A percentile compares a stretch with the other conserved stretches of the same genome.
Evolutionary conservation across 2,888 invertebrate genomes (phyloP).

Genomic region (Sinelater perroti): DNA sequence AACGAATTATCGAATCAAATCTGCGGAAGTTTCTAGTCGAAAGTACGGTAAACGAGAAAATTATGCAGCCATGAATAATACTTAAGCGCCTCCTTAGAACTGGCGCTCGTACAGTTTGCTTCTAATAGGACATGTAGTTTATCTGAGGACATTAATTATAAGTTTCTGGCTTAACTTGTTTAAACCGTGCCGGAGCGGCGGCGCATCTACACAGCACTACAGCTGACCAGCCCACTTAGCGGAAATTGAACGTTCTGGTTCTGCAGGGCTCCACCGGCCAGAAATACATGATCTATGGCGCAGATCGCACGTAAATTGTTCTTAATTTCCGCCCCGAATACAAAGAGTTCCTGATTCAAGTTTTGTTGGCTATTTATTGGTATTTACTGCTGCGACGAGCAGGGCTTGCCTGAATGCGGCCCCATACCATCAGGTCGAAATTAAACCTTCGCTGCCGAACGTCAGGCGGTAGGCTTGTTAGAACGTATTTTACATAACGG

Average conservation of each 20-base stretch:
- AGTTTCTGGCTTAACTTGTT: constrained; percentile 36
- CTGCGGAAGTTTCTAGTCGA: constrained; percentile 29
- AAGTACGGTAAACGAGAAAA: constrained; percentile 33
- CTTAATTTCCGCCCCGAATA: constrained; percentile 27
- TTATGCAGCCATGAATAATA: constrained; percentile 38
- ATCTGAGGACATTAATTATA: constrained; percentile 42
- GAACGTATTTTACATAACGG: too few relatives aligned
- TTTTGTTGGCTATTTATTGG: constrained; percentile 5
- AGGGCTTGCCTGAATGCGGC: neutral
- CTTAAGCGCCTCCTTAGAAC: constrained; percentile 33
- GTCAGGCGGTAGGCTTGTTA: too few relatives aligned
- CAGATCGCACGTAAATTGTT: constrained; percentile 21
- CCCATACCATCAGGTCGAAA: too few relatives aligned
- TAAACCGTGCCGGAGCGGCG: neutral
- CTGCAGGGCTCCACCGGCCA: neutral
- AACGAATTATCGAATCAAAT: constrained; percentile 33
- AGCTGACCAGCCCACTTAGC: constrained; percentile 24
- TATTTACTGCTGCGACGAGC: neutral
- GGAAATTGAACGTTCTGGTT: constrained; percentile 29
- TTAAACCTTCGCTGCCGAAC: too few relatives aligned
- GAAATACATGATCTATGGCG: constrained; percentile 17
- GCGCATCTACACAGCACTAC: constrained; percentile 11
- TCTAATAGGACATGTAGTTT: constrained; percentile 29
- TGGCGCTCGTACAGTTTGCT: constrained; percentile 25
- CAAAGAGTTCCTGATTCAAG: constrained; percentile 12